phyloP scores from a whole-genome alignment of 2,797 vertebrate genomes.

The Coracias cyanogaster region DNA sequence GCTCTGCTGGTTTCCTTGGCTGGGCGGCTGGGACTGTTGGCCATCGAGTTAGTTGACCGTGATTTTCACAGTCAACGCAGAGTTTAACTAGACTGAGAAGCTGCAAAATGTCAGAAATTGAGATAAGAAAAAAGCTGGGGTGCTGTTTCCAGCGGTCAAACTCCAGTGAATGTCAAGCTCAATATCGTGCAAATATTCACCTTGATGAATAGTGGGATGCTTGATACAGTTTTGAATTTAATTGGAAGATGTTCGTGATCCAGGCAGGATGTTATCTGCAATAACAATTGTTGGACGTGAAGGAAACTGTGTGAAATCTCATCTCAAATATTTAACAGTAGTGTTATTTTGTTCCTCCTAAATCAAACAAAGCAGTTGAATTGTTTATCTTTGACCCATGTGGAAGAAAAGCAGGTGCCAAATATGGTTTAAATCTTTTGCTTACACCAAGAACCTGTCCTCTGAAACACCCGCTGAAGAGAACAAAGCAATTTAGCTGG shows the following conservation, averaged over 20 bases:
- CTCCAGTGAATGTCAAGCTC: not conserved
- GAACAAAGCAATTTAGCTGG: not conserved
- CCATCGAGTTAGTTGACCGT: not conserved
- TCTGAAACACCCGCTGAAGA: not conserved
- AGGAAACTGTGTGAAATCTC: not conserved
- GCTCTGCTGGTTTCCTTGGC: not conserved
- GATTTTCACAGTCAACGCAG: not conserved
- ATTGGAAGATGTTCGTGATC: not conserved
- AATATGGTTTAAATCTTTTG: not conserved
- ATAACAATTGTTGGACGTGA: not conserved
- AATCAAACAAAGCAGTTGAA: not conserved
- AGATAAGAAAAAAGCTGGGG: not conserved
- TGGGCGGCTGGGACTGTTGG: not conserved
- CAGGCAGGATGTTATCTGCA: not conserved
- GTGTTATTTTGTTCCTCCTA: not conserved
- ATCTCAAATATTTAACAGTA: not conserved
- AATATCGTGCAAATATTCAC: not conserved
- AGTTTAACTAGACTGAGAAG: not conserved
- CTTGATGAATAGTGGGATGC: not conserved
- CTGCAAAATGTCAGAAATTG: not conserved
- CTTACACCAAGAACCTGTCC: not conserved
- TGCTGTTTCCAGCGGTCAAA: not conserved
- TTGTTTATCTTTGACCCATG: not conserved
- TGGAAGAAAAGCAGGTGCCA: not conserved
- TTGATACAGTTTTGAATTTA: not conserved